These are phyloP conservation scores for Aporophyla nigra DNA, from an alignment of 2,888 invertebrate genomes.

Conservation along the genomic window DNA sequence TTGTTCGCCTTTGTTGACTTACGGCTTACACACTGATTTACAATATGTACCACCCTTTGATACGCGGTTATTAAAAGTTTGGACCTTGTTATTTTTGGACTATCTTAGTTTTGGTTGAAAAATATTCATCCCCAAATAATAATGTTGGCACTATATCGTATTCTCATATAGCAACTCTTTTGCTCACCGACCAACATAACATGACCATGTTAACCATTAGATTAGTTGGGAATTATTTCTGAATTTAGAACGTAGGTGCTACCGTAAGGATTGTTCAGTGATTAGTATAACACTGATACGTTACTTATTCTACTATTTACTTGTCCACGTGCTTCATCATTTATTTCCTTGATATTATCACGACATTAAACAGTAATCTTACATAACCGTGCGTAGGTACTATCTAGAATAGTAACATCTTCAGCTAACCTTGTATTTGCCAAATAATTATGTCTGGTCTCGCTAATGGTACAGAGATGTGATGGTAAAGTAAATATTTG, in stretches of 20 bases:
- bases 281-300: background rate
- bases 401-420: slow-evolving; percentile 21
- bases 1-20: slow-evolving; percentile 57
- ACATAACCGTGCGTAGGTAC: background rate
- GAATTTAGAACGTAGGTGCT: background rate
- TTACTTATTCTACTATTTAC: too few species aligned
- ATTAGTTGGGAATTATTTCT: background rate
- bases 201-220: background rate
- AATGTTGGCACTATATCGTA: background rate
- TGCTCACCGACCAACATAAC: background rate
- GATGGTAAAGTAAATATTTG: slow-evolving; percentile 58
- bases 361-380: slow-evolving; percentile 10
- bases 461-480: slow-evolving; percentile 56
- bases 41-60: slow-evolving; percentile 51
- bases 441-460: slow-evolving; percentile 58
- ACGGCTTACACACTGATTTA: slow-evolving; percentile 40
- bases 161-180: background rate
- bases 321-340: background rate
- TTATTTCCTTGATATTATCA: slow-evolving; percentile 6
- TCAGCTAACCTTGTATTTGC: slow-evolving; percentile 46
- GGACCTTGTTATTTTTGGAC: slow-evolving; percentile 31
- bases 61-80: slow-evolving; percentile 41
- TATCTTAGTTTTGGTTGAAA: background rate
- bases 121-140: background rate
- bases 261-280: background rate